Percentiles rank a stretch among this genome's conserved stretches.
Evolutionary conservation across 2,113 vertebrate genomes (phyloP).

Genomic region (Haemorhous mexicanus): DNA sequence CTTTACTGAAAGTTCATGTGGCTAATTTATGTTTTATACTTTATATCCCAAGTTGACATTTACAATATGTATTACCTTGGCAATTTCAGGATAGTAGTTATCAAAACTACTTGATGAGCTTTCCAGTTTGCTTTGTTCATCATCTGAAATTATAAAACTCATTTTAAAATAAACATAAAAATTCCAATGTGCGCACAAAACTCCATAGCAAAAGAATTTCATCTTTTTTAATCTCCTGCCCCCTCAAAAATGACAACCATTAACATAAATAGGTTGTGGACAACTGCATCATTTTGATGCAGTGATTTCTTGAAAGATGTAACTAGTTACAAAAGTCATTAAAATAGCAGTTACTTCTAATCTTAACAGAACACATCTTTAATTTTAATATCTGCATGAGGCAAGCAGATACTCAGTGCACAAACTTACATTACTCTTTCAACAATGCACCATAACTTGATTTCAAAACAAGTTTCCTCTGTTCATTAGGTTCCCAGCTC

Average conservation of each 20-base stretch:
- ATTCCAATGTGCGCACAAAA: not conserved
- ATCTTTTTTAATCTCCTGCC: not conserved
- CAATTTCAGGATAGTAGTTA: slow-evolving; percentile 85
- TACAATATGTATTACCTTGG: slow-evolving; percentile 71
- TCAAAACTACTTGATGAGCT: slow-evolving; percentile 89
- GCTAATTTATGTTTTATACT: not conserved
- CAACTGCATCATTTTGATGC: not conserved
- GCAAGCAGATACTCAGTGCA: not conserved
- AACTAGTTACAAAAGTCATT: not conserved
- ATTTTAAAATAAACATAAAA: not conserved
- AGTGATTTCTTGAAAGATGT: not conserved
- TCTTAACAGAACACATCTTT: not conserved
- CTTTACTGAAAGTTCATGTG: not conserved
- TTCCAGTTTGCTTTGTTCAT: slow-evolving; percentile 91
- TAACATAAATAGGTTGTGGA: not conserved
- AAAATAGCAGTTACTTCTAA: not conserved
- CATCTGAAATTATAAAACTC: slow-evolving; percentile 80
- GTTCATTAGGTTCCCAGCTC: not conserved
- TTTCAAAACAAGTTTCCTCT: not conserved
- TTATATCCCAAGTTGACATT: not conserved
- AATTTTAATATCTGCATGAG: not conserved
- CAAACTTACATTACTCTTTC: not conserved
- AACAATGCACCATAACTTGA: not conserved
- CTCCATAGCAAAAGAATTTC: not conserved
- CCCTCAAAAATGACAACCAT: not conserved